phyloP scores from a whole-genome alignment of 2,797 vertebrate genomes.

The Phrynocephalus vlangalii region DNA sequence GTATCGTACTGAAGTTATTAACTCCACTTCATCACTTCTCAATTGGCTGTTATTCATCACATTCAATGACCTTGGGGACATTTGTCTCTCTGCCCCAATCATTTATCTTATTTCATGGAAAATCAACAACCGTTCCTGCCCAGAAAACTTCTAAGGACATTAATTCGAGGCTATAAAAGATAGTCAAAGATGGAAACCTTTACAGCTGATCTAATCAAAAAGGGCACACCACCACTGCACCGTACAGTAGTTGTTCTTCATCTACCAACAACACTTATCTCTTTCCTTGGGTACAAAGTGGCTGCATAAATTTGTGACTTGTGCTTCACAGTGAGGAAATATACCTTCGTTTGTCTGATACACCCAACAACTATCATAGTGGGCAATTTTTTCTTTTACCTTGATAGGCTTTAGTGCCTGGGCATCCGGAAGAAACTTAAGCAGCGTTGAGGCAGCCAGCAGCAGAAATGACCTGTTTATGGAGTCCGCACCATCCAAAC shows the following conservation, averaged over 20 bases:
- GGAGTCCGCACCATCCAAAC: constrained; percentile 94
- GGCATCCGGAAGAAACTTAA: constrained; percentile 98
- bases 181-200: not conserved
- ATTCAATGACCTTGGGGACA: too few relatives aligned
- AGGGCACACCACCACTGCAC: not conserved
- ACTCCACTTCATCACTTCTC: too few relatives aligned
- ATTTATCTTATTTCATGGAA: too few relatives aligned
- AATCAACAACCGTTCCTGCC: too few relatives aligned
- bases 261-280: too few relatives aligned
- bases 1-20: too few relatives aligned
- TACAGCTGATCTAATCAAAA: not conserved
- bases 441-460: constrained; percentile 93
- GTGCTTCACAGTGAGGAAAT: not conserved
- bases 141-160: not conserved
- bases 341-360: not conserved
- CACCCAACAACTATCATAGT: not conserved
- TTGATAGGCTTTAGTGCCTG: constrained; percentile 93
- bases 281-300: too few relatives aligned
- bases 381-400: constrained; percentile 76
- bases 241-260: not conserved
- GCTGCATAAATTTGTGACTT: not conserved
- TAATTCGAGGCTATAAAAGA: not conserved
- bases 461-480: constrained; percentile 97
- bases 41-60: too few relatives aligned
- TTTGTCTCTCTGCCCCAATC: too few relatives aligned